Percentiles rank a stretch among this genome's conserved stretches.
Conservation (phyloP, 2,888 invertebrate genomes). For the Eristalinus aeneus region DNA sequence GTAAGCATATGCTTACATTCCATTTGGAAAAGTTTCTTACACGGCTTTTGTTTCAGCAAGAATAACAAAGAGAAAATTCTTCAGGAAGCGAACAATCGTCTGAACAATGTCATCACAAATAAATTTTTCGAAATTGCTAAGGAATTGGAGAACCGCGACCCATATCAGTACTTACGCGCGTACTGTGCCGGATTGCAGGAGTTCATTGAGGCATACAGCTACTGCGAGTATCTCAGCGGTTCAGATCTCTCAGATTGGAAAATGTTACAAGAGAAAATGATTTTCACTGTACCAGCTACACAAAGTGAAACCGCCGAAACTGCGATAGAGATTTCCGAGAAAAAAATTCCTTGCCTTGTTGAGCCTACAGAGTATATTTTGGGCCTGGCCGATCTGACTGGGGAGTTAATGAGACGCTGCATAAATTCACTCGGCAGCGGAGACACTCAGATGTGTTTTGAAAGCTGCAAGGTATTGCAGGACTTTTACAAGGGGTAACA, state of each 20-base stretch:
- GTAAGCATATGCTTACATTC: constrained; percentile 41
- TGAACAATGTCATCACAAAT: constrained; percentile 82
- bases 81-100: constrained; percentile 85
- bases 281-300: constrained; percentile 76
- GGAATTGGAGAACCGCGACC: constrained; percentile 88
- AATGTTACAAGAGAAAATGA: constrained; percentile 83
- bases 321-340: background rate
- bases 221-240: constrained; percentile 86
- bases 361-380: constrained; percentile 84
- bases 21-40: background rate
- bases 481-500: constrained; percentile 77
- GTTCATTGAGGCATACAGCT: constrained; percentile 92
- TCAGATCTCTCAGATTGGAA: constrained; percentile 84
- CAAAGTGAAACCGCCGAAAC: constrained; percentile 21
- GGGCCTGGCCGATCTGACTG: constrained; percentile 93
- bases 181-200: constrained; percentile 88
- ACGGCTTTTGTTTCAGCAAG: constrained; percentile 79
- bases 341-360: constrained; percentile 73
- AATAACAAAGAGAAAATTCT: constrained; percentile 82
- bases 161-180: constrained; percentile 85
- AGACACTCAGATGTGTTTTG: constrained; percentile 86
- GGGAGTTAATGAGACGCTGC: constrained; percentile 94
- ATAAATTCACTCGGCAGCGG: constrained; percentile 91
- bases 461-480: constrained; percentile 87
- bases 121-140: constrained; percentile 86